Percentiles rank a stretch among this genome's conserved stretches.
Evolutionary conservation across 2,797 vertebrate genomes (phyloP).

Genomic region (Rhyacichthys aspro): DNA sequence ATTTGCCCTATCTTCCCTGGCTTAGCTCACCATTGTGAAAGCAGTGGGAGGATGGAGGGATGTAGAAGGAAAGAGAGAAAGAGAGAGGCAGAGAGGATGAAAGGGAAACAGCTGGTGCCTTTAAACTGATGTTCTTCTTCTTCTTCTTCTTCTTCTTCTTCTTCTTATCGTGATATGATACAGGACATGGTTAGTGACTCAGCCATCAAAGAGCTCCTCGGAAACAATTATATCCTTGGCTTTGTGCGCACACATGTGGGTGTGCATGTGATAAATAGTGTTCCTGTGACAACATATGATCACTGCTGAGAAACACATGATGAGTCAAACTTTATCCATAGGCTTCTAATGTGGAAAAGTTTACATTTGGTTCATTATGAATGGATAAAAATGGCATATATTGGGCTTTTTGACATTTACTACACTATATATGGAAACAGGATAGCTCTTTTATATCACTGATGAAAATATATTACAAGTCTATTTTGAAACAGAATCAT

Average conservation of each 20-base stretch:
- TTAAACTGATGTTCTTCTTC: slow-evolving; percentile 73
- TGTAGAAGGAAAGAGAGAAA: slow-evolving; percentile 60
- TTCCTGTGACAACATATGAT: slow-evolving; percentile 1
- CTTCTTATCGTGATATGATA: slow-evolving; percentile 75
- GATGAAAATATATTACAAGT: no score
- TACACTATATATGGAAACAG: no score
- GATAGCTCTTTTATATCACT: no score
- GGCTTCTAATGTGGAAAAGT: no score
- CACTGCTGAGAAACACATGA: slow-evolving; percentile 8
- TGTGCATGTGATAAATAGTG: slow-evolving; percentile 17
- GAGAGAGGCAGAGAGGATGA: slow-evolving; percentile 63
- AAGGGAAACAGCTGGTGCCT: slow-evolving; percentile 72
- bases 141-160: no score
- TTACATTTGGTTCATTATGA: no score
- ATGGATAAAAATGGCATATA: no score
- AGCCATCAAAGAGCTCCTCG: slow-evolving; percentile 72
- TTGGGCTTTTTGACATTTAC: no score
- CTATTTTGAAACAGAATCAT: no score
- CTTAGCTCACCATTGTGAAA: slow-evolving; percentile 77
- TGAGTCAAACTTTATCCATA: no score
- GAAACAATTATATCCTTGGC: slow-evolving; percentile 59
- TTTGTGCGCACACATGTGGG: slow-evolving; percentile 30
- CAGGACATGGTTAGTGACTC: slow-evolving; percentile 71
- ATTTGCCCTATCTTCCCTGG: slow-evolving; percentile 78
- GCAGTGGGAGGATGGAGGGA: slow-evolving; percentile 77